These are phyloP conservation scores for Ammodytes dubius DNA, from an alignment of 2,113 vertebrate species.

Conservation along the genomic window DNA sequence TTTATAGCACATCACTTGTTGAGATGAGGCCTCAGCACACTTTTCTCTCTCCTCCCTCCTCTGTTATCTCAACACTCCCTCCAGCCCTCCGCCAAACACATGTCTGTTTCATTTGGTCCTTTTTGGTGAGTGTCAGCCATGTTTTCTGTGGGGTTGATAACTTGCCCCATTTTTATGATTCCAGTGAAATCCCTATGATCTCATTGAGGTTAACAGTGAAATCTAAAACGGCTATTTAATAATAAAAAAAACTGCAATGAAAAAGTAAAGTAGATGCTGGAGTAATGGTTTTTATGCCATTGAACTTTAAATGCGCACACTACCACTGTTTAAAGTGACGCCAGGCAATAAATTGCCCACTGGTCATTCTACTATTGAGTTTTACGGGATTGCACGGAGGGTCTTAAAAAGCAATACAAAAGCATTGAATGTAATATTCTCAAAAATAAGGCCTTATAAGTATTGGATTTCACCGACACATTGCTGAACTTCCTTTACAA, in stretches of 20 bases:
- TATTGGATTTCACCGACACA: no score
- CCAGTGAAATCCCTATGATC: constrained; percentile 65
- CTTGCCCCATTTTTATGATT: constrained; percentile 59
- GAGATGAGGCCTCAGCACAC: background rate
- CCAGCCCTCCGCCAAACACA: constrained; percentile 4
- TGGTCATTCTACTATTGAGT: constrained; percentile 12
- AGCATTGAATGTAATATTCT: no score
- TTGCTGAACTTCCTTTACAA: no score
- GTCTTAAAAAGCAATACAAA: no score
- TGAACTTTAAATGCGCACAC: constrained; percentile 37
- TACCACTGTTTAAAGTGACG: constrained; percentile 22
- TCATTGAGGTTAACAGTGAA: constrained; percentile 68
- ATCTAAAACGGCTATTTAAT: constrained; percentile 57
- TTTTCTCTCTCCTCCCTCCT: constrained; percentile 19
- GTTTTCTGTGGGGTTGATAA: constrained; percentile 55
- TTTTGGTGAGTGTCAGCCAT: constrained; percentile 29
- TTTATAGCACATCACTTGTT: constrained; percentile 10
- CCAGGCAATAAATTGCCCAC: constrained; percentile 36
- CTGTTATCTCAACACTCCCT: constrained; percentile 42
- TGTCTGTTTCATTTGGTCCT: constrained; percentile 28
- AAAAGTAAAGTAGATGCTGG: constrained; percentile 35
- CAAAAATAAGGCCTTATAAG: no score
- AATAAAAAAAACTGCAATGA: constrained; percentile 30
- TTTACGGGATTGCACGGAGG: background rate
- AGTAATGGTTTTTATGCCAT: constrained; percentile 43